Percentiles rank a stretch among this genome's conserved stretches.
These are phyloP conservation scores for Uria aalge DNA, from an alignment of 2,113 vertebrate genomes.

Conservation along the genomic window DNA sequence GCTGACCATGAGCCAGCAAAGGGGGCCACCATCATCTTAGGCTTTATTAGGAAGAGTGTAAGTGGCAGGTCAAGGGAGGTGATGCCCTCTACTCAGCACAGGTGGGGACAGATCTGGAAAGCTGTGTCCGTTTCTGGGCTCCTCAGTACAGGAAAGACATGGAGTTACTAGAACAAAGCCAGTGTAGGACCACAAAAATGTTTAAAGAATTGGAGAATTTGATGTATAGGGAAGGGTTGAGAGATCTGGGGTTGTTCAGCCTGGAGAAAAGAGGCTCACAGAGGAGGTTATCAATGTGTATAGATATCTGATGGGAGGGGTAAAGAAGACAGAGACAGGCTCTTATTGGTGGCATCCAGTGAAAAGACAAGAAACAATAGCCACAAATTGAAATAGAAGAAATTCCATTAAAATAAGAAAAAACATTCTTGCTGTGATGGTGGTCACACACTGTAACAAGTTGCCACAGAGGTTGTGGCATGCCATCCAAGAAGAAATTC, in stretches of 20 bases:
- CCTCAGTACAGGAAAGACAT: too few species aligned
- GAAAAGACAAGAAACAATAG: neutral
- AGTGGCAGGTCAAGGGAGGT: neutral
- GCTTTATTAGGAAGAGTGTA: neutral
- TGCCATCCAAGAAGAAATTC: neutral
- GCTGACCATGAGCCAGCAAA: neutral
- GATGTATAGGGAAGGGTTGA: neutral
- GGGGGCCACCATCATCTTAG: neutral
- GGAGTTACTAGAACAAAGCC: neutral
- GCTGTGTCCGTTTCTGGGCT: neutral
- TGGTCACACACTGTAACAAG: neutral
- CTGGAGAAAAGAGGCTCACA: neutral
- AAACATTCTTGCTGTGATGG: neutral
- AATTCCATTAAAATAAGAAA: neutral
- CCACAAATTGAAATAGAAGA: neutral
- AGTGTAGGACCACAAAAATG: neutral
- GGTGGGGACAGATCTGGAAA: neutral
- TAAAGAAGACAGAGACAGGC: neutral
- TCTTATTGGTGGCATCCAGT: neutral
- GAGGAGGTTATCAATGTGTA: neutral
- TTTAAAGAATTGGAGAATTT: neutral
- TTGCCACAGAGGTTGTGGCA: neutral
- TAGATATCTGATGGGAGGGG: neutral
- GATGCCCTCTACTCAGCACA: neutral
- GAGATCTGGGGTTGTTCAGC: neutral